Conservation (phyloP, 2,797 vertebrate species). For the Gymnothorax reevesii region DNA sequence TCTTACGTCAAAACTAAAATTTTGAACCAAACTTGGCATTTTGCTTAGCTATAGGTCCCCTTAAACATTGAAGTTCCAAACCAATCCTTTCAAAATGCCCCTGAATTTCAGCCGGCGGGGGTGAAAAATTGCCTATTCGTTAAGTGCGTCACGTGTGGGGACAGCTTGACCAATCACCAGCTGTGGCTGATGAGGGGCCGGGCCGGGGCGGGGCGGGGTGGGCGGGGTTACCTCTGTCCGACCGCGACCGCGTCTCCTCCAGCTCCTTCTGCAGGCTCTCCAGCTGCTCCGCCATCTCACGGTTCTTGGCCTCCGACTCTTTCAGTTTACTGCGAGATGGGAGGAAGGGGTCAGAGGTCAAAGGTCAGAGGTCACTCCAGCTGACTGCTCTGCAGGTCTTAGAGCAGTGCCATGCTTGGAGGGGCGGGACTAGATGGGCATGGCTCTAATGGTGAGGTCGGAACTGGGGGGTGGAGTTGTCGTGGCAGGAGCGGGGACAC, state of each 20-base stretch:
- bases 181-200: background rate
- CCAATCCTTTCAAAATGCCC: background rate
- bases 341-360: background rate
- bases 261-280: constrained; percentile 87
- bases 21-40: too few species aligned
- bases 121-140: too few species aligned
- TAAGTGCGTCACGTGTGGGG: too few species aligned
- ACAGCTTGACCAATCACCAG: too few species aligned
- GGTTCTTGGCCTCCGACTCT: constrained; percentile 81
- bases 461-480: too few species aligned
- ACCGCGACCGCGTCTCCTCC: constrained; percentile 82
- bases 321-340: constrained; percentile 81
- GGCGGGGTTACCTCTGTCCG: constrained; percentile 77
- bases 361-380: background rate
- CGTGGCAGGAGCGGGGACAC: background rate
- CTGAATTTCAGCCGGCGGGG: too few species aligned
- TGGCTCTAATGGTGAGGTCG: background rate
- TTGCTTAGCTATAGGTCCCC: too few species aligned
- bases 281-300: constrained; percentile 83
- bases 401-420: too few species aligned
- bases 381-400: background rate
- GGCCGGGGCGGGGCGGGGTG: background rate
- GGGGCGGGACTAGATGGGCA: too few species aligned
- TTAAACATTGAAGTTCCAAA: too few species aligned
- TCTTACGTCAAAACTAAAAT: too few species aligned